phyloP scores from a whole-genome alignment of 1,140 invertebrate species.

The Lordiphosa collinella region DNA sequence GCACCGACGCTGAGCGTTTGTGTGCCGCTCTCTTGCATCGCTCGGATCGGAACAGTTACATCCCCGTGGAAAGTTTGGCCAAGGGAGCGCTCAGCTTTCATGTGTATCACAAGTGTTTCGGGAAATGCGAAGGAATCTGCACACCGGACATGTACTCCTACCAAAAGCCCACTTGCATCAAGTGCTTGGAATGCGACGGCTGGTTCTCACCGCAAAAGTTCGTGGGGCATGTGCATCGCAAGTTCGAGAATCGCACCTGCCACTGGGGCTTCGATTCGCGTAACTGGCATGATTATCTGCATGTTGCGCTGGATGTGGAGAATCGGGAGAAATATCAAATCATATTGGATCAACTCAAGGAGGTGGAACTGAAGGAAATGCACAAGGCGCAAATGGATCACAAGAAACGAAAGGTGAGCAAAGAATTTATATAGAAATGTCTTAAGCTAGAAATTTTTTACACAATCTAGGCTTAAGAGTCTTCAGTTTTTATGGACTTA shows the following conservation, averaged over 20 bases:
- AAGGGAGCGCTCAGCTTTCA: conserved; percentile 82
- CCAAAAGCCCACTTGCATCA: conserved; percentile 90
- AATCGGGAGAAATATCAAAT: conserved; percentile 87
- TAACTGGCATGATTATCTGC: conserved; percentile 95
- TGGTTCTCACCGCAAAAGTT: conserved; percentile 94
- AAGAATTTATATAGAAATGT: too few relatives aligned
- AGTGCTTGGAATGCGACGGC: conserved; percentile 93
- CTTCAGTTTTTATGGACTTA: too few relatives aligned
- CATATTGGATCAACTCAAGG: conserved; percentile 89
- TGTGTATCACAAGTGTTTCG: conserved; percentile 98
- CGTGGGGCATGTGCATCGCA: conserved; percentile 94
- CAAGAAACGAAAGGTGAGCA: conserved; percentile 81
- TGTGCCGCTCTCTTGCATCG: conserved; percentile 91
- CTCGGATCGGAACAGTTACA: conserved; percentile 78
- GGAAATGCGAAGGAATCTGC: conserved; percentile 93
- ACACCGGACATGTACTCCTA: conserved; percentile 89
- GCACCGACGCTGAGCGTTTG: conserved; percentile 96
- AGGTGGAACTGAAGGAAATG: conserved; percentile 82
- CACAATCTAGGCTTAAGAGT: too few relatives aligned
- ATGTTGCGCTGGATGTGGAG: conserved; percentile 85
- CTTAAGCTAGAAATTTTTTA: too few relatives aligned
- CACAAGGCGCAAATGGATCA: conserved; percentile 78
- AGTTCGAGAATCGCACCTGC: conserved; percentile 93
- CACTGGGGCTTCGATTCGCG: conserved; percentile 99
- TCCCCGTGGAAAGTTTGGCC: conserved; percentile 66